Evolutionary conservation across 37 sponge, comb jelly and placozoan species (phyloP), one percentile per base, ranked within the genome.

Genomic region (Beroe ovata): DNA sequence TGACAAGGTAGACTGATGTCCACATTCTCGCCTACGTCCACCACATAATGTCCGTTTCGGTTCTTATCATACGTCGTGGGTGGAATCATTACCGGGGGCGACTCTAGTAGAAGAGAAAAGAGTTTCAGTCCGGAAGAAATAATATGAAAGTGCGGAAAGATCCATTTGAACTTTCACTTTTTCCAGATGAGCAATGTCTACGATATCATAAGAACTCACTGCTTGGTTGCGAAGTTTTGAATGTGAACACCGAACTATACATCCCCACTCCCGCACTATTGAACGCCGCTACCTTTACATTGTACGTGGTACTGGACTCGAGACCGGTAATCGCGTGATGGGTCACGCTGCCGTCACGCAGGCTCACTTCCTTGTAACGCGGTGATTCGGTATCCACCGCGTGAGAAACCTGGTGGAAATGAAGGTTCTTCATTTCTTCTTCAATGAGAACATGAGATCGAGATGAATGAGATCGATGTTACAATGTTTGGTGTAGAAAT

Each of bases 371-470:
- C 19, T 54, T 8, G 54, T 77, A 77, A 20, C 25, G 22, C 21
- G n/a, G n/a, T 3, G 42, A 42, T 47, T 47, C 54, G 6, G 54
- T 47, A 6, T 47, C 11, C 4, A 23, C 84, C n/a, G 26, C 33
- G 84, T 77, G 41, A 1, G 84, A 77, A 1, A 77, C 41, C 84
- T 77, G 84, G n/a, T n/a, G n/a, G n/a, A n/a, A n/a, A n/a, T n/a
- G n/a, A n/a, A n/a, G n/a, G 18, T n/a, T n/a, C n/a, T n/a, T n/a
- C n/a, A n/a, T n/a, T n/a, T n/a, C n/a, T n/a, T n/a, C n/a, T n/a
- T n/a, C n/a, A n/a, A n/a, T n/a, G n/a, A n/a, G n/a, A n/a, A n/a
- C n/a, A n/a, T n/a, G n/a, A n/a, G n/a, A n/a, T n/a, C n/a, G n/a
- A n/a, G n/a, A n/a, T n/a, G n/a, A n/a, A n/a, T n/a, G n/a, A n/a